Conservation (phyloP, 2,113 vertebrate species). For the Petrocephalus zakoni region DNA sequence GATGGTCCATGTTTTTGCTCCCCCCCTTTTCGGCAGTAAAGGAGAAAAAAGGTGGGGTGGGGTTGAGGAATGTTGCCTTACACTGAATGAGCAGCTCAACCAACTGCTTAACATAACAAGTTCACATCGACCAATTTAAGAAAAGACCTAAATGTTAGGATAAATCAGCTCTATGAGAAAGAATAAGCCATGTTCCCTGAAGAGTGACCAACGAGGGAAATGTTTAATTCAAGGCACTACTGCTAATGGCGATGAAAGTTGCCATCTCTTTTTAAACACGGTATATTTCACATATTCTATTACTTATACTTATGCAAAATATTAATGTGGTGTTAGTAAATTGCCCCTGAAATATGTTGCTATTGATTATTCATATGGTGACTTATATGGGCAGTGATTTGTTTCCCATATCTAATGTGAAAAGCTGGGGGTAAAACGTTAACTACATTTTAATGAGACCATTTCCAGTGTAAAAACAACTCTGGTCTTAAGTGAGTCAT, state of each 20-base stretch:
- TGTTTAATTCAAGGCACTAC: background rate
- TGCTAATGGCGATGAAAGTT: background rate
- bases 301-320: background rate
- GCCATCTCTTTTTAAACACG: background rate
- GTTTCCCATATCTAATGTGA: background rate
- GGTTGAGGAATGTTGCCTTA: background rate
- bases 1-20: background rate
- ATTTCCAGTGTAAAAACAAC: background rate
- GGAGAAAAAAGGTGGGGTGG: background rate
- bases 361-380: background rate
- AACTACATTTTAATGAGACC: background rate
- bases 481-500: background rate
- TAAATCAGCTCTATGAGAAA: background rate
- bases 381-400: background rate
- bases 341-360: background rate
- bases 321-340: background rate
- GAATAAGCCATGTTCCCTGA: background rate
- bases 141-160: background rate
- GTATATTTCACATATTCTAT: background rate
- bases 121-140: background rate
- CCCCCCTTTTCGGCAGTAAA: background rate
- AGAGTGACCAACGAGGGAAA: background rate
- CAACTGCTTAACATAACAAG: background rate
- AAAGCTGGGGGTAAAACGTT: background rate
- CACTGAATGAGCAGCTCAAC: background rate